Evolutionary conservation across 1,140 invertebrate genomes (phyloP).

Genomic region (Globodera ellingtonae): DNA sequence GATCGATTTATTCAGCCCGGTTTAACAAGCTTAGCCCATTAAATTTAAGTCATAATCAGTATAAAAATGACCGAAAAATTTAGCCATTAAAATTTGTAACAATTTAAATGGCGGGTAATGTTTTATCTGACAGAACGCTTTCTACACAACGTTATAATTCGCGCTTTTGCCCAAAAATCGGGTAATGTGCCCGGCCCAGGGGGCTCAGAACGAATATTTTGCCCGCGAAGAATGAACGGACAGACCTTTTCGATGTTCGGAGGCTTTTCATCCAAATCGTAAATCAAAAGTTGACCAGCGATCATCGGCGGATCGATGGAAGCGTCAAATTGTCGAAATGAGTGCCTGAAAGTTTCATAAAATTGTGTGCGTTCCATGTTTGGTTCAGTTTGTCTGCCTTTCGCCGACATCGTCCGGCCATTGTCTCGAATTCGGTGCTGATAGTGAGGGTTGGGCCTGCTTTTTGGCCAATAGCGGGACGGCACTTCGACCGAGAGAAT

Average conservation of each 20-base stretch:
- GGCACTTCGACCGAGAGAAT: constrained; percentile 7
- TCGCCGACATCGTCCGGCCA: constrained; percentile 25
- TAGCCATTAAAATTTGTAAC: too few relatives aligned
- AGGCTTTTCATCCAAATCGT: constrained; percentile 62
- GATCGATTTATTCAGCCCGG: too few relatives aligned
- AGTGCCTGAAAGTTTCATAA: constrained; percentile 10
- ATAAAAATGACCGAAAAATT: too few relatives aligned
- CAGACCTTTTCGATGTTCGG: constrained; percentile 26
- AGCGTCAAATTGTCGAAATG: constrained; percentile 44
- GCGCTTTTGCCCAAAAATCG: too few relatives aligned
- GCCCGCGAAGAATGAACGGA: background rate
- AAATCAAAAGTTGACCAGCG: constrained; percentile 60
- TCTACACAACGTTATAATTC: too few relatives aligned
- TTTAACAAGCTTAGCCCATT: too few relatives aligned
- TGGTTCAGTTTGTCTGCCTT: background rate
- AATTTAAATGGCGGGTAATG: too few relatives aligned
- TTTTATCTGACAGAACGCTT: too few relatives aligned
- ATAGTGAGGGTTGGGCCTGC: constrained; percentile 3
- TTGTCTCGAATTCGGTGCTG: constrained; percentile 20
- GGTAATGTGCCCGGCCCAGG: too few relatives aligned
- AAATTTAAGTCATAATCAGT: too few relatives aligned
- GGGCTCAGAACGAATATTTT: too few relatives aligned
- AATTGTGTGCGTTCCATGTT: background rate
- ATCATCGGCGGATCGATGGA: constrained; percentile 57
- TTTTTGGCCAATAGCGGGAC: background rate